Conservation (phyloP, 2,888 invertebrate genomes). For the Rhamnusium bicolor region DNA sequence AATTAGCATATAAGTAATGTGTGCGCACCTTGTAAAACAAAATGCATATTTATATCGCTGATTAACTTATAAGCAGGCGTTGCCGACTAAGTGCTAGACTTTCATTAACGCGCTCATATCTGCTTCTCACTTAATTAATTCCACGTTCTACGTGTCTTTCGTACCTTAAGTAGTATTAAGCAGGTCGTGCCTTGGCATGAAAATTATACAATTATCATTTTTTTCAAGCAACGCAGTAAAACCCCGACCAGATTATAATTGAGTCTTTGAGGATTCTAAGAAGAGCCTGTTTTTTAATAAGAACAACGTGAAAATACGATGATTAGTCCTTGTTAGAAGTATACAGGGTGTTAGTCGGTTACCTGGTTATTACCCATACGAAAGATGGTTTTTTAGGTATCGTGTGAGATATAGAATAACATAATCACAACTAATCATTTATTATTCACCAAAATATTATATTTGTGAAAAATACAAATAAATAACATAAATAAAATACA, state of each 20-base stretch:
- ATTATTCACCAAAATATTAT: too few relatives aligned
- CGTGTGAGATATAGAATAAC: too few relatives aligned
- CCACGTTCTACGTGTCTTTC: conserved; percentile 18
- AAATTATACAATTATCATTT: conserved; percentile 11
- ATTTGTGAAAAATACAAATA: too few relatives aligned
- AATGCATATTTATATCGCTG: conserved; percentile 17
- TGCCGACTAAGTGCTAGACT: conserved; percentile 2
- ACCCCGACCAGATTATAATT: not conserved
- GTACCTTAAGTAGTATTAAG: conserved; percentile 22
- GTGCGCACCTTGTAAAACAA: not conserved
- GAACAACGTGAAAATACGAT: too few relatives aligned
- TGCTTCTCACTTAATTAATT: conserved; percentile 25
- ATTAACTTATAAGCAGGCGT: conserved; percentile 13
- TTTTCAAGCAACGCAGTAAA: not conserved
- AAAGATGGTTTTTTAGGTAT: too few relatives aligned
- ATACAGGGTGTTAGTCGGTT: too few relatives aligned
- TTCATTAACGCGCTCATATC: conserved; percentile 19
- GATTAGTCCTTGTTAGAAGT: too few relatives aligned
- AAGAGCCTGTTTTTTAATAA: not conserved
- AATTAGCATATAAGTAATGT: too few relatives aligned
- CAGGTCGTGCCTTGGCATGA: conserved; percentile 19
- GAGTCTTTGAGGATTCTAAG: conserved; percentile 7
- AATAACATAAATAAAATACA: too few relatives aligned
- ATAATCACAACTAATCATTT: too few relatives aligned
- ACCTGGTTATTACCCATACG: too few relatives aligned